These are phyloP conservation scores for Regulus satrapa DNA, from an alignment of 2,113 vertebrate species.

Conservation along the genomic window DNA sequence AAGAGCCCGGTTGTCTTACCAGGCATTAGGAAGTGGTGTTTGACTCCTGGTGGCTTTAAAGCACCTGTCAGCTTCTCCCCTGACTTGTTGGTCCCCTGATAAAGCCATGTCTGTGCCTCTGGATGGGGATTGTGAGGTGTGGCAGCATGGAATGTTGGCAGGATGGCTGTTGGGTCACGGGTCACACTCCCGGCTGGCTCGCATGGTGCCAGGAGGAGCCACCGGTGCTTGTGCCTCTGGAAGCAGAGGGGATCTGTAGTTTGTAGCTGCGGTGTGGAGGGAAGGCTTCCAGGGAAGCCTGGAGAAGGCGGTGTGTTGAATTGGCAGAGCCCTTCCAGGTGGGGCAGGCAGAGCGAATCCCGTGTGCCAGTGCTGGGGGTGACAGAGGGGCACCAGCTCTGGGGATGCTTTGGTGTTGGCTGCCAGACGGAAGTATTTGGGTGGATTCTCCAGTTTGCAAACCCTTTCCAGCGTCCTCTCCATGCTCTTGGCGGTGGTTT, in stretches of 20 bases:
- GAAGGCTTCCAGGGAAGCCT: background rate
- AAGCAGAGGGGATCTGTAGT: background rate
- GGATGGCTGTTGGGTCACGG: background rate
- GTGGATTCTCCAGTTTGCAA: background rate
- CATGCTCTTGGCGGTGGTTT: background rate
- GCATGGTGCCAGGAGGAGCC: background rate
- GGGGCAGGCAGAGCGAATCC: background rate
- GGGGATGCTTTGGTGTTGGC: background rate
- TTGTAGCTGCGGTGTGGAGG: background rate
- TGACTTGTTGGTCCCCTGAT: background rate
- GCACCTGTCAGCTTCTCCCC: background rate
- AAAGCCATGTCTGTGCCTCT: background rate
- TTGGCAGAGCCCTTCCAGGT: background rate
- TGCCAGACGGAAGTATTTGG: background rate
- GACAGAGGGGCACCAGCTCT: background rate
- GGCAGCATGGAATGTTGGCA: background rate
- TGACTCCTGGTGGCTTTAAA: background rate
- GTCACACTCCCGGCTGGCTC: background rate
- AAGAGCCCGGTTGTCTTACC: background rate
- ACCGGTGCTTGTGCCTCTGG: background rate
- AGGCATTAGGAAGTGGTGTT: background rate
- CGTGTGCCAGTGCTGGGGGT: too few relatives aligned
- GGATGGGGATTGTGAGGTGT: background rate
- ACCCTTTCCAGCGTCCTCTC: background rate
- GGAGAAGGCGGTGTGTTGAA: background rate